phyloP scores from a whole-genome alignment of 2,797 vertebrate genomes.

The Phataginus tetradactyla region DNA sequence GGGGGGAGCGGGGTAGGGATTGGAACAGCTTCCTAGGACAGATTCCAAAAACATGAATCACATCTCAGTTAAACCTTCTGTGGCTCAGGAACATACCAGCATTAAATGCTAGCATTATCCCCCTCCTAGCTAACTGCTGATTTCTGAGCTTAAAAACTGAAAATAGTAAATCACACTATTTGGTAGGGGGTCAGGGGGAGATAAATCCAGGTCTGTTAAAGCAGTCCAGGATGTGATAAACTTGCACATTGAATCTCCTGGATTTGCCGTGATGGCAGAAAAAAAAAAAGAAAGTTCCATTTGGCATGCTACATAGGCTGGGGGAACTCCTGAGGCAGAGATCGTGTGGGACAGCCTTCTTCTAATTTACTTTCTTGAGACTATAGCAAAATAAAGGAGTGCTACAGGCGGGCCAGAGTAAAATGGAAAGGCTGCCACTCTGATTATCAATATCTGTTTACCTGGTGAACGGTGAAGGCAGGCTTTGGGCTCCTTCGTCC shows the following conservation, averaged over 20 bases:
- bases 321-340: neutral
- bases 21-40: neutral
- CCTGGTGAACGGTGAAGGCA: constrained; percentile 82
- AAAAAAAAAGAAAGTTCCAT: neutral
- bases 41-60: constrained; percentile 60
- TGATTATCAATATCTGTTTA: constrained; percentile 82
- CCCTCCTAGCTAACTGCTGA: neutral
- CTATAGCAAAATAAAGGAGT: constrained; percentile 74
- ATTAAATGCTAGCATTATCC: neutral
- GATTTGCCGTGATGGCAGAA: neutral
- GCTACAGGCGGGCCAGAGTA: constrained; percentile 61
- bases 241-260: neutral
- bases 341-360: neutral
- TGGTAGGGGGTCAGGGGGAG: neutral
- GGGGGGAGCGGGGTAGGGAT: accelerated
- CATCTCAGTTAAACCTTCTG: neutral
- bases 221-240: neutral
- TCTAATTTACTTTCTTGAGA: constrained; percentile 59
- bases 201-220: neutral
- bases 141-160: neutral
- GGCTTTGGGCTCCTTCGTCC: constrained; percentile 71
- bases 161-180: neutral
- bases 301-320: neutral
- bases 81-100: constrained; percentile 10
- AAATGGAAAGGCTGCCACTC: constrained; percentile 63